Percentiles rank a stretch among this genome's conserved stretches.
Conservation (phyloP, 23 tunicate genomes). For the Trididemnum clinides region DNA sequence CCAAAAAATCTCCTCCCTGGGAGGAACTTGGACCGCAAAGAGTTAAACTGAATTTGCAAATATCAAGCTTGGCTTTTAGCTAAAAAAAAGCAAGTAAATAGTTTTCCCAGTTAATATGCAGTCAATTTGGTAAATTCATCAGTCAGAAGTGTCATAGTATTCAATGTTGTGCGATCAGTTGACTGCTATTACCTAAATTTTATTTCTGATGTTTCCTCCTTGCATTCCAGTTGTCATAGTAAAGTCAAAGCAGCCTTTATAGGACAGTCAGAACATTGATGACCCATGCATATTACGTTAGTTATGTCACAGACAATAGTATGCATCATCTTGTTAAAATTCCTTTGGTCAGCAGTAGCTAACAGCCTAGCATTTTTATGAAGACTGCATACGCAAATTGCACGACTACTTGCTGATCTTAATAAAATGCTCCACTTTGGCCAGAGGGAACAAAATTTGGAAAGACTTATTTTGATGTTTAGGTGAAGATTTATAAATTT, state of each 20-base stretch:
- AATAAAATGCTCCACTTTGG: conserved; percentile 28
- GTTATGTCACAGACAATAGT: conserved; percentile 12
- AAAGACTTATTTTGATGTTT: conserved; percentile 12
- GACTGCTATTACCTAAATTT: conserved; percentile 21
- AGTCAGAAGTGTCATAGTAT: no score
- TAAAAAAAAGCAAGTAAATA: conserved; percentile 15
- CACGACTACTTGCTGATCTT: conserved; percentile 36
- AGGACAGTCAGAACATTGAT: conserved; percentile 15
- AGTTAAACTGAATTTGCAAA: no score
- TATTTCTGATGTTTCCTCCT: conserved; percentile 2
- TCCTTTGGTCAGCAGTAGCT: background rate
- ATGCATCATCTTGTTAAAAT: conserved; percentile 6
- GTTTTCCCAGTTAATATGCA: conserved; percentile 3
- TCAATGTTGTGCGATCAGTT: conserved; percentile 13
- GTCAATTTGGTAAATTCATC: background rate
- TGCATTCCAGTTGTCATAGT: background rate
- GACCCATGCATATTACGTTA: conserved; percentile 21
- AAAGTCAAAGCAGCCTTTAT: background rate
- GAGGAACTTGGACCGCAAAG: no score
- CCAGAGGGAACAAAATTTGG: conserved; percentile 27
- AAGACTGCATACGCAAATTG: conserved; percentile 26
- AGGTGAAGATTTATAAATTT: conserved; percentile 15
- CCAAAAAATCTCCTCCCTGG: no score
- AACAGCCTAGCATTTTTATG: conserved; percentile 20
- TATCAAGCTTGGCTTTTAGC: conserved; percentile 30